Conservation (phyloP, 2,888 invertebrate species). For the Catocala nupta region DNA sequence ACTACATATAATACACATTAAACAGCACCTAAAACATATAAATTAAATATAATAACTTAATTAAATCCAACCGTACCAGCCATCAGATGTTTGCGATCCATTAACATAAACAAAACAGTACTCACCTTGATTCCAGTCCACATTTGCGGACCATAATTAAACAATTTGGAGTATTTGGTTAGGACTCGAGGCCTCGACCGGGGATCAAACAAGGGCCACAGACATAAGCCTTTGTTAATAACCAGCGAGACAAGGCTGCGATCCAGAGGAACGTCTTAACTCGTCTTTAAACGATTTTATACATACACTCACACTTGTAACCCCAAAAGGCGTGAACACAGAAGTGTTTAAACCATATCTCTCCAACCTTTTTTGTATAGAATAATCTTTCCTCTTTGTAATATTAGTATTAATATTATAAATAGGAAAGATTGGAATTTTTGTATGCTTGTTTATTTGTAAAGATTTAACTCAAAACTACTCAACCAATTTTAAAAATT, state of each 20-base stretch:
- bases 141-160: constrained; percentile 42
- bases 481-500: too few species aligned
- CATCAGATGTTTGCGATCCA: constrained; percentile 32
- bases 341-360: too few species aligned
- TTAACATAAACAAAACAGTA: constrained; percentile 45
- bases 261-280: background rate
- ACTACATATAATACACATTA: background rate
- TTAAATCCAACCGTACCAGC: constrained; percentile 9
- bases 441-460: too few species aligned
- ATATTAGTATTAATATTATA: too few species aligned
- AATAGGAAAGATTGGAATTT: too few species aligned
- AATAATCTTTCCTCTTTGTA: too few species aligned
- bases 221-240: constrained; percentile 31
- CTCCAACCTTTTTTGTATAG: too few species aligned
- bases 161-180: constrained; percentile 50
- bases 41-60: constrained; percentile 21
- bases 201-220: constrained; percentile 28
- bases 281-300: constrained; percentile 10
- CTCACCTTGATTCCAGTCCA: constrained; percentile 32
- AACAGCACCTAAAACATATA: constrained; percentile 1
- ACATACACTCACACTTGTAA: background rate
- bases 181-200: constrained; percentile 29
- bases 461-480: too few species aligned
- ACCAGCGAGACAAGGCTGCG: constrained; percentile 1
- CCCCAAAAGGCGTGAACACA: too few species aligned